These are phyloP conservation scores for Chamaetylas fuelleborni DNA, from an alignment of 2,113 vertebrate genomes.

Conservation along the genomic window DNA sequence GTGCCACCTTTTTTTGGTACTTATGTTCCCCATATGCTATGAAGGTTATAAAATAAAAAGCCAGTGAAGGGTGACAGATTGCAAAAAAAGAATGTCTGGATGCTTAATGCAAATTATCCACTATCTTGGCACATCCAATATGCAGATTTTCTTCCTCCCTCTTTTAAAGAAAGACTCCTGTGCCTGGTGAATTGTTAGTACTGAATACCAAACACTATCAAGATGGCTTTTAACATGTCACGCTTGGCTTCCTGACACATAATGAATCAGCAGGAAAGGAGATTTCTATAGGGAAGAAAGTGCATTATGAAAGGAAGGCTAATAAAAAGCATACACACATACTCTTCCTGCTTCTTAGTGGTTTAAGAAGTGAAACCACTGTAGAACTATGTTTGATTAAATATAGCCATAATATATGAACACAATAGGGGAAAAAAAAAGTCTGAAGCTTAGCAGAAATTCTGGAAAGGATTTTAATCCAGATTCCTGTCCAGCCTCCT, in stretches of 20 bases:
- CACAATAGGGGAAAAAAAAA: neutral
- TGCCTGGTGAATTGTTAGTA: slow-evolving; percentile 54
- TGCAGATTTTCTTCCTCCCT: slow-evolving; percentile 56
- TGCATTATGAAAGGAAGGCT: slow-evolving; percentile 40
- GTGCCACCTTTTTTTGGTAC: neutral
- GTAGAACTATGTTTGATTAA: neutral
- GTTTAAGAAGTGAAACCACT: slow-evolving; percentile 4
- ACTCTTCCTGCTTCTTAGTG: neutral
- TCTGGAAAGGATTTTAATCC: neutral
- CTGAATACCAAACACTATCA: slow-evolving; percentile 75
- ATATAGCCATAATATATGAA: neutral
- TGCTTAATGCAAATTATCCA: slow-evolving; percentile 74
- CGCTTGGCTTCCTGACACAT: slow-evolving; percentile 65
- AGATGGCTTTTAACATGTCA: slow-evolving; percentile 72
- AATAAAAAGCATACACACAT: neutral
- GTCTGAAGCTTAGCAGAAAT: neutral
- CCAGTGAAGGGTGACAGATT: slow-evolving; percentile 75
- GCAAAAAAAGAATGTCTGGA: slow-evolving; percentile 68
- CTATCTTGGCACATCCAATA: slow-evolving; percentile 68
- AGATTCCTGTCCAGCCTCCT: neutral
- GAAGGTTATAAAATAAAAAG: slow-evolving; percentile 72
- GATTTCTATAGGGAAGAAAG: slow-evolving; percentile 45
- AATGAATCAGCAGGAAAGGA: slow-evolving; percentile 71
- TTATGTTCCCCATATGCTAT: slow-evolving; percentile 3
- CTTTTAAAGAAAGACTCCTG: slow-evolving; percentile 38